Evolutionary conservation across 2,888 invertebrate species (phyloP), one percentile per base, ranked within the genome.

Genomic region (Platerodrilus igneus): DNA sequence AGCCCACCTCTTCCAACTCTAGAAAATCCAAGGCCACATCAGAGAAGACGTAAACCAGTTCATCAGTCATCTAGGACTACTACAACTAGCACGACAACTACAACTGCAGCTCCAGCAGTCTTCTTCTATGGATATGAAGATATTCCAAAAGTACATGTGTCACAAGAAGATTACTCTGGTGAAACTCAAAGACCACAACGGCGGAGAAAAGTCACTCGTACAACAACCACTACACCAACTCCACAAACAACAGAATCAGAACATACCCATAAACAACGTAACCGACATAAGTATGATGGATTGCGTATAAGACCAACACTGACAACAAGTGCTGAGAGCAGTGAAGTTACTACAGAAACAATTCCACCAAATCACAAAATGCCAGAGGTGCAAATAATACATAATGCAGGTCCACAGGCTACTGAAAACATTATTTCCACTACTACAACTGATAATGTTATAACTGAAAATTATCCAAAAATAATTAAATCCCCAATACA

Each of bases 141-240:
- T n/a, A 15, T 50, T n/a, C 50, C 59, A 30, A 58, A 52, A 50
- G 48, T 48, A 5, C 55, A 60, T 28, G 53, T 54, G 44, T 39
- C 41, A 5, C 53, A 55, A 47, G 44, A 45, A 30, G 44, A 19
- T 31, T 32, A 41, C 17, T 32, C 29, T 0, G 16, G 9, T 19
- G 42, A 52, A 36, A 36, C n/a, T n/a, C 27, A 31, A 8, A 48
- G 49, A 28, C 47, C 45, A 39, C 53, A 29, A 22, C 42, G 35
- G 47, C 53, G 50, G 46, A 57, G 48, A 6, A 48, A 50, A 37
- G 44, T 52, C 13, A 48, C 45, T 11, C 26, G 45, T 15, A 11
- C 34, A n/a, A 29, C 31, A 35, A 35, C 41, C 3, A 45, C 45
- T 17, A 23, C 19, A 32, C 14, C 38, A 9, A 27, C 38, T 3